These are phyloP conservation scores for Stenoptilia bipunctidactyla DNA, from an alignment of 2,888 invertebrate genomes.

Conservation along the genomic window DNA sequence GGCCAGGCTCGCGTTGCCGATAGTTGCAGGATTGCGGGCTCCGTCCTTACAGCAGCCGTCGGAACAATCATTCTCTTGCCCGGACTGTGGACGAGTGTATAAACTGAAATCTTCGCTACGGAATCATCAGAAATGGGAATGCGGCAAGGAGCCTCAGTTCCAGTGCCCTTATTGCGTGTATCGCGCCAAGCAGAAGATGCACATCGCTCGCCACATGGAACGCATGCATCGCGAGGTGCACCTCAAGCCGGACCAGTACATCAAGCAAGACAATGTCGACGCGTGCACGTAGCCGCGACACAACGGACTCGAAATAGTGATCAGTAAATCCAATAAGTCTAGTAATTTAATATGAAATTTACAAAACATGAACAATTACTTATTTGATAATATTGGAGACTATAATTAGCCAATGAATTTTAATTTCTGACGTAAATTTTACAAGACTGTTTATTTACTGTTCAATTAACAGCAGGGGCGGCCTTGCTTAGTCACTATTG, in stretches of 20 bases:
- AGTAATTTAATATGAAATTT: too few relatives aligned
- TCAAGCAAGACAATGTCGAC: constrained; percentile 65
- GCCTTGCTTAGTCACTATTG: constrained; percentile 16
- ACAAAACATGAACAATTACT: too few relatives aligned
- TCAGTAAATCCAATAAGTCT: constrained; percentile 1
- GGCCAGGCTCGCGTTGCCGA: constrained; percentile 79
- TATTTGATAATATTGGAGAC: too few relatives aligned
- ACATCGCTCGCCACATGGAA: constrained; percentile 86
- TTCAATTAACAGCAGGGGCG: not conserved
- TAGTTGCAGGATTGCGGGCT: constrained; percentile 70
- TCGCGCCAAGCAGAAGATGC: constrained; percentile 87
- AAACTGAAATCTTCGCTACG: constrained; percentile 88
- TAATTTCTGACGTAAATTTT: too few relatives aligned
- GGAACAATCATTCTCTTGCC: constrained; percentile 79
- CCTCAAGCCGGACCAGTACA: constrained; percentile 59
- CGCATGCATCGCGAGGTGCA: constrained; percentile 82
- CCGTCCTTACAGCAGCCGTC: constrained; percentile 34
- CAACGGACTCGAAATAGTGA: constrained; percentile 3
- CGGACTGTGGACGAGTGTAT: constrained; percentile 87
- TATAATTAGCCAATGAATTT: too few relatives aligned
- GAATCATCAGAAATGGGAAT: constrained; percentile 89
- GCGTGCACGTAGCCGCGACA: constrained; percentile 48
- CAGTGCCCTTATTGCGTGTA: constrained; percentile 88
- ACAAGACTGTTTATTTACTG: not conserved
- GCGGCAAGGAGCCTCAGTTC: constrained; percentile 87